These are phyloP conservation scores for Orthosia incerta DNA, from an alignment of 2,888 invertebrate species.

Conservation along the genomic window DNA sequence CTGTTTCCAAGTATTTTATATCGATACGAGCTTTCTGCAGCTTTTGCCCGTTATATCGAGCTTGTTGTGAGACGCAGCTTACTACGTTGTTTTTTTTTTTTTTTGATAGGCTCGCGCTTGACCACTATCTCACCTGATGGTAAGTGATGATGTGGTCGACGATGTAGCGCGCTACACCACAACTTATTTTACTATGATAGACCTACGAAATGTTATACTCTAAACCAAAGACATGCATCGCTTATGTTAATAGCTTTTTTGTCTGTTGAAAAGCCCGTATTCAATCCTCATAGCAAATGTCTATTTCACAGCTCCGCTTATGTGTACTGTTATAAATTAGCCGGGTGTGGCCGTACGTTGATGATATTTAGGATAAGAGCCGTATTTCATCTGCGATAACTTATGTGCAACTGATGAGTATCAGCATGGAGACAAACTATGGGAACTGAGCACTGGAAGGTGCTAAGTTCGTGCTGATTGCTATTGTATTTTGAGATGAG, in stretches of 20 bases:
- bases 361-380: conserved; percentile 52
- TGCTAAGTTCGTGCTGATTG: conserved; percentile 30
- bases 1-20: not conserved
- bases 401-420: conserved; percentile 34
- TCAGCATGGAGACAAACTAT: conserved; percentile 31
- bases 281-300: not conserved
- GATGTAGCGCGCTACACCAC: too few relatives aligned
- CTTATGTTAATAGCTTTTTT: not conserved
- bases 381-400: conserved; percentile 18
- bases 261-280: not conserved
- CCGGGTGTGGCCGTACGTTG: conserved; percentile 25
- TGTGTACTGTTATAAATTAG: conserved; percentile 19
- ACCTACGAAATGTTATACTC: not conserved
- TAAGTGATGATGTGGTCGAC: too few relatives aligned
- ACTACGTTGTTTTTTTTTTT: too few relatives aligned
- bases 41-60: too few relatives aligned
- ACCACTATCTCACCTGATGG: too few relatives aligned
- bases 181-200: not conserved
- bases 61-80: too few relatives aligned
- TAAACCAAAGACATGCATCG: not conserved
- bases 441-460: conserved; percentile 32
- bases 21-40: not conserved
- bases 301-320: not conserved
- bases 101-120: too few relatives aligned
- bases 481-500: conserved; percentile 30